Evolutionary conservation across 2,888 invertebrate genomes (phyloP).

Genomic region (Xestia c-nigrum): DNA sequence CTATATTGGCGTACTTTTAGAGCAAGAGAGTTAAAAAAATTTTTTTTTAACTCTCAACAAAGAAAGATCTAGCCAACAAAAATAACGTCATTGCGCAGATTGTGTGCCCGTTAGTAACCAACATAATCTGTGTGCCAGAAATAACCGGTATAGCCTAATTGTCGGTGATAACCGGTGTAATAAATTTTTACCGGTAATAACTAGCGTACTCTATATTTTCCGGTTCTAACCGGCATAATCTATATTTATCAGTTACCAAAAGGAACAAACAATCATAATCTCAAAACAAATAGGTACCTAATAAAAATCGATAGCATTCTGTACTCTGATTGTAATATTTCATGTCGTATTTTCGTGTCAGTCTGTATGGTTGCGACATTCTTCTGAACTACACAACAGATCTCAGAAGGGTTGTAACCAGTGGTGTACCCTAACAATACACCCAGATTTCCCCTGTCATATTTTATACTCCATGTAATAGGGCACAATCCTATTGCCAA

Average conservation of each 20-base stretch:
- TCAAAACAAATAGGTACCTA: background rate
- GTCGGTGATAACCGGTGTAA: background rate
- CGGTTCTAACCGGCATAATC: background rate
- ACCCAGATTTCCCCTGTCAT: too few species aligned
- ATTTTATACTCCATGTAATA: too few species aligned
- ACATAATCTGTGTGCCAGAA: background rate
- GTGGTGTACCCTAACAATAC: too few species aligned
- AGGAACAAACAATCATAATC: background rate
- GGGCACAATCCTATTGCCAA: too few species aligned
- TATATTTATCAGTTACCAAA: background rate
- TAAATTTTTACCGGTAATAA: background rate
- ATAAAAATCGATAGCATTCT: background rate
- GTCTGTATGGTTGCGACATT: too few species aligned
- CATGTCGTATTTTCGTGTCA: background rate
- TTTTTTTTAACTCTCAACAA: too few species aligned
- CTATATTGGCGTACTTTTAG: too few species aligned
- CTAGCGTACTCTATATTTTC: background rate
- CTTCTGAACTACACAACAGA: too few species aligned
- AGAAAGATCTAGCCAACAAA: background rate
- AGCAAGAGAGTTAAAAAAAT: too few species aligned
- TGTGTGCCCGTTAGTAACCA: background rate
- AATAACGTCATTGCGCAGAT: background rate
- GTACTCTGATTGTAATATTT: background rate
- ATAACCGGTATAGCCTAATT: background rate
- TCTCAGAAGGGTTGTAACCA: too few species aligned